A percentile compares a stretch with the other conserved stretches of the same genome.
phyloP scores from a whole-genome alignment of 2,888 invertebrate genomes.

The Agrenia bidenticulata region DNA sequence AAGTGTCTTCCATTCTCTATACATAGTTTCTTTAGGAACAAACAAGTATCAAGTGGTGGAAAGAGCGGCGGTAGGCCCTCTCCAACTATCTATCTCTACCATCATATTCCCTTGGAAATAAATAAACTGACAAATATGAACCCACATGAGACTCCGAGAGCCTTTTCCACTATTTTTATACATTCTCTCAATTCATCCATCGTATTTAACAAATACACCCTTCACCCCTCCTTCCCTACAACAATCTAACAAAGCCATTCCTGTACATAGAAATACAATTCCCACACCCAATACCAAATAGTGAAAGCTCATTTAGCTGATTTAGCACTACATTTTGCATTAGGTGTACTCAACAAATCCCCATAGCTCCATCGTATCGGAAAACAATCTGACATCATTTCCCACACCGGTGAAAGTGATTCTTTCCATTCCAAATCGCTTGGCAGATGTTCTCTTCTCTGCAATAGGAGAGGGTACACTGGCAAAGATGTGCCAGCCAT shows the following conservation, averaged over 20 bases:
- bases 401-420: too few relatives aligned
- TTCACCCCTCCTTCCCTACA: constrained; percentile 9
- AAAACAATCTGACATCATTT: too few relatives aligned
- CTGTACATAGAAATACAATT: background rate
- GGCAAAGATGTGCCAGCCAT: too few relatives aligned
- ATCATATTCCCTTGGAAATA: constrained; percentile 48
- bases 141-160: constrained; percentile 40
- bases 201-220: constrained; percentile 17
- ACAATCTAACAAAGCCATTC: background rate
- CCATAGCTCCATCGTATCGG: too few relatives aligned
- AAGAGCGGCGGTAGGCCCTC: background rate
- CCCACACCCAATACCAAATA: background rate
- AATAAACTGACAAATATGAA: constrained; percentile 50
- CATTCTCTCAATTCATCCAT: constrained; percentile 38
- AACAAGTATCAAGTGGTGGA: background rate
- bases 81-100: constrained; percentile 4
- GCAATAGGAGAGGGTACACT: too few relatives aligned
- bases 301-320: too few relatives aligned
- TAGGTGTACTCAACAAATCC: too few relatives aligned
- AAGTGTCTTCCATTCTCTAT: background rate
- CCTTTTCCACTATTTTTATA: constrained; percentile 27
- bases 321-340: too few relatives aligned
- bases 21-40: background rate
- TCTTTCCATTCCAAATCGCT: too few relatives aligned
- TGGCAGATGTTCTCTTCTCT: too few relatives aligned